Conservation (phyloP, 1,140 invertebrate species). For the Drosophila micromelanica region DNA sequence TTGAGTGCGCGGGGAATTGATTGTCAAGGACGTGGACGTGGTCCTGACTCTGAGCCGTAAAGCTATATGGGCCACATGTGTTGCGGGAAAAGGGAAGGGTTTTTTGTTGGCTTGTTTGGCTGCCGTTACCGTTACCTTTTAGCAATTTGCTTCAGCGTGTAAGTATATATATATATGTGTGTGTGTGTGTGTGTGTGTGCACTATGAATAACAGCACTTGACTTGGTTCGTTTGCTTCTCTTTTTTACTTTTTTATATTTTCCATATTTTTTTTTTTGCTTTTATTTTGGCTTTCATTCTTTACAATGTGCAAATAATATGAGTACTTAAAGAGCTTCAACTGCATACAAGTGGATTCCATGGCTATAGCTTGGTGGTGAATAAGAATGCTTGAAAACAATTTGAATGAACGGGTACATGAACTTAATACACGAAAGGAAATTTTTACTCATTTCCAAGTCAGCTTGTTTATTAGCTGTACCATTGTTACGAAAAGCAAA, state of each 20-base stretch:
- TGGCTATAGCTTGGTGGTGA: slow-evolving; percentile 5
- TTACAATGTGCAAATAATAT: slow-evolving; percentile 69
- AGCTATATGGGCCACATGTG: slow-evolving; percentile 47
- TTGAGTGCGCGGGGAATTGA: slow-evolving; percentile 81
- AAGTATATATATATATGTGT: slow-evolving; percentile 40
- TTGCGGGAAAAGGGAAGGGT: not conserved
- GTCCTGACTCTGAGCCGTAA: slow-evolving; percentile 56
- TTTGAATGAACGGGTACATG: slow-evolving; percentile 3
- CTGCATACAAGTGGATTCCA: slow-evolving; percentile 25
- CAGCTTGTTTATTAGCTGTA: not conserved
- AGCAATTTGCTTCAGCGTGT: slow-evolving; percentile 60
- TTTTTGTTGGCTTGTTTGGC: slow-evolving; percentile 55
- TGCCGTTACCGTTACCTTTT: slow-evolving; percentile 73
- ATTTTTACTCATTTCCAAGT: not conserved
- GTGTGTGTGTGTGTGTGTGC: slow-evolving; percentile 47
- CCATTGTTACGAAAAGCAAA: not conserved
- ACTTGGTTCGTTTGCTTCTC: slow-evolving; percentile 62
- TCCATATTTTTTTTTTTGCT: slow-evolving; percentile 30
- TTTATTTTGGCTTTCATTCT: slow-evolving; percentile 36
- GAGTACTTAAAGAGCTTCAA: slow-evolving; percentile 69
- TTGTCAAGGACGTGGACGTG: slow-evolving; percentile 80
- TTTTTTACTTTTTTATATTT: slow-evolving; percentile 30
- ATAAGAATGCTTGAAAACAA: slow-evolving; percentile 23
- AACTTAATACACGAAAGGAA: not conserved
- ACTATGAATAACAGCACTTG: slow-evolving; percentile 77